phyloP scores from a whole-genome alignment of 2,888 invertebrate genomes.

The Tortrix viridana region DNA sequence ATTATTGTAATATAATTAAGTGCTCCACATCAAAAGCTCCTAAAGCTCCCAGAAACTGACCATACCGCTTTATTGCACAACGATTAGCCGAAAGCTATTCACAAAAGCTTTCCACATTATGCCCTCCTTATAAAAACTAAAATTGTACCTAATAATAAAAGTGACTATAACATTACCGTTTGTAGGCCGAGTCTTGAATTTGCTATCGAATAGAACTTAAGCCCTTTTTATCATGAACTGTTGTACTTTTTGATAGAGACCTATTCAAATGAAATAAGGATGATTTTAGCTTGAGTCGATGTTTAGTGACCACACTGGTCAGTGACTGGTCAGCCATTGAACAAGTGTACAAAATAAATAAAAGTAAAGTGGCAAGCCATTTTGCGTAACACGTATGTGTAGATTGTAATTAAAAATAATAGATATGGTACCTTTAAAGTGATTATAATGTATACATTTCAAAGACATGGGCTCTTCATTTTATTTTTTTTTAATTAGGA shows the following conservation, averaged over 20 bases:
- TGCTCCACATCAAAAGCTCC: conserved; percentile 53
- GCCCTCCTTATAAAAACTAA: not conserved
- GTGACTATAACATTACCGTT: no score
- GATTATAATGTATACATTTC: no score
- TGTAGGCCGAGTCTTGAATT: no score
- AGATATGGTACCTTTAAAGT: no score
- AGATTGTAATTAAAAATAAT: no score
- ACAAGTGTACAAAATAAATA: conserved; percentile 66
- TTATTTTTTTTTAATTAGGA: no score
- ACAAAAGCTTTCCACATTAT: conserved; percentile 13
- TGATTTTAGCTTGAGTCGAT: conserved; percentile 1
- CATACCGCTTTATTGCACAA: conserved; percentile 74
- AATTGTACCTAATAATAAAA: not conserved
- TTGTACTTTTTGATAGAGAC: not conserved
- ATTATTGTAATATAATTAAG: conserved; percentile 59
- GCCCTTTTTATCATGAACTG: no score
- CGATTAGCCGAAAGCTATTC: conserved; percentile 57
- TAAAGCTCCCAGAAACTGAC: conserved; percentile 51
- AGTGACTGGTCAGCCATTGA: conserved; percentile 8
- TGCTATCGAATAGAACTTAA: no score
- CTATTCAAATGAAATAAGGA: conserved; percentile 1
- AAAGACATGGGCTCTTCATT: no score
- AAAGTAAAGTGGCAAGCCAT: conserved; percentile 28
- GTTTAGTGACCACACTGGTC: conserved; percentile 17
- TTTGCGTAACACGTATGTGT: no score